These are phyloP conservation scores for Oryctes rhinoceros DNA, from an alignment of 1,140 invertebrate genomes.

Conservation along the genomic window DNA sequence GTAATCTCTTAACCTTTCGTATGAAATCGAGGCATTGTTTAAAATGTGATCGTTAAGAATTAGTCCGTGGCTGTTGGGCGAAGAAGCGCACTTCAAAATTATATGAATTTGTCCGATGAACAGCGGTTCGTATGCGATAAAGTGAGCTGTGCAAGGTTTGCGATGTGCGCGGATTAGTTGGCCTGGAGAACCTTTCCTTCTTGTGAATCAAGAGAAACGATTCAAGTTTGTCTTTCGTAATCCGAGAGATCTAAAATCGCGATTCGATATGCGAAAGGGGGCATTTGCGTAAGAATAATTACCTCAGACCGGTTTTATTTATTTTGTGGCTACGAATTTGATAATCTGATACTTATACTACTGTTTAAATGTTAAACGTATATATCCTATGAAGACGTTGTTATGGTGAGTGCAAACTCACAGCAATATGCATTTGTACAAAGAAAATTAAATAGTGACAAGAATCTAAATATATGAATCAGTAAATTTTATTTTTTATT, in stretches of 20 bases:
- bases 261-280: background rate
- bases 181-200: too few species aligned
- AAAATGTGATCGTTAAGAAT: constrained; percentile 3
- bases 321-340: constrained; percentile 1
- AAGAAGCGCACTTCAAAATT: background rate
- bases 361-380: background rate
- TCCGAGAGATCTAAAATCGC: background rate
- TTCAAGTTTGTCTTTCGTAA: constrained; percentile 12
- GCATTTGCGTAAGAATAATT: background rate
- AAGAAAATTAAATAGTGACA: too few species aligned
- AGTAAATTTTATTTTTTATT: too few species aligned
- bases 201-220: too few species aligned
- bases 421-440: too few species aligned
- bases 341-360: background rate
- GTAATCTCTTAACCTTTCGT: constrained; percentile 36
- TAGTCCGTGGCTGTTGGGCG: background rate
- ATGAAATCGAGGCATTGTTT: constrained; percentile 38
- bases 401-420: too few species aligned
- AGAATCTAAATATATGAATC: too few species aligned
- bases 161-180: too few species aligned
- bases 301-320: constrained; percentile 11
- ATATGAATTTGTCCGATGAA: background rate
- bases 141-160: too few species aligned
- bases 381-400: too few species aligned
- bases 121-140: too few species aligned